Evolutionary conservation across 2,113 vertebrate genomes (phyloP).

Genomic region (Isurus oxyrinchus): DNA sequence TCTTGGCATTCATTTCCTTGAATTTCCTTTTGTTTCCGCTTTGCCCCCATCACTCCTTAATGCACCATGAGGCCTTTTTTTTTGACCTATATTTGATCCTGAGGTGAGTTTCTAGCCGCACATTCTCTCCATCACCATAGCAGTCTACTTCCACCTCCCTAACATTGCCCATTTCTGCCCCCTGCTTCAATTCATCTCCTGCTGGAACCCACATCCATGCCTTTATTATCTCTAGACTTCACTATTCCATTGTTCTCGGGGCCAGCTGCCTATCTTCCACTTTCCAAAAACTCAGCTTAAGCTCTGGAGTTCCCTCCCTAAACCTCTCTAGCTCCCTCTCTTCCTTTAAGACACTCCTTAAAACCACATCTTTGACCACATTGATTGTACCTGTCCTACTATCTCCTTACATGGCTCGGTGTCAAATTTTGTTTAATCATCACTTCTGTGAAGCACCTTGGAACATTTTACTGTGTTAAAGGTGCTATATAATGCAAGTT

Average conservation of each 20-base stretch:
- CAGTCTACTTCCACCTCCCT: neutral
- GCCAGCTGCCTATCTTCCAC: neutral
- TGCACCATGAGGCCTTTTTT: neutral
- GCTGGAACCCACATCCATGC: neutral
- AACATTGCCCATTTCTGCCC: neutral
- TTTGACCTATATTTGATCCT: too few species aligned
- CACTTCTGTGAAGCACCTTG: neutral
- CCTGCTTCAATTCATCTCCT: neutral
- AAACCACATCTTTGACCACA: neutral
- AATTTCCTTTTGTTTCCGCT: too few species aligned
- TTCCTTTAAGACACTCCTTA: neutral
- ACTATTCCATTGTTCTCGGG: neutral
- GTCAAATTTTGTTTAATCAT: neutral
- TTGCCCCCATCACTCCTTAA: neutral
- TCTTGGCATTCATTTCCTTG: too few species aligned
- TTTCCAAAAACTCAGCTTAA: neutral
- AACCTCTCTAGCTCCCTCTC: neutral
- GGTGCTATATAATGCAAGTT: too few species aligned
- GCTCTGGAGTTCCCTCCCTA: neutral
- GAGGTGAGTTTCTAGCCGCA: neutral
- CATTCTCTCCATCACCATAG: neutral
- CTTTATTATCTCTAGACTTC: neutral
- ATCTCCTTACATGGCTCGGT: neutral
- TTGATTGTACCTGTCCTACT: neutral
- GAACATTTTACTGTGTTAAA: neutral